Conservation (phyloP, 2,113 vertebrate genomes). For the Thymallus thymallus region DNA sequence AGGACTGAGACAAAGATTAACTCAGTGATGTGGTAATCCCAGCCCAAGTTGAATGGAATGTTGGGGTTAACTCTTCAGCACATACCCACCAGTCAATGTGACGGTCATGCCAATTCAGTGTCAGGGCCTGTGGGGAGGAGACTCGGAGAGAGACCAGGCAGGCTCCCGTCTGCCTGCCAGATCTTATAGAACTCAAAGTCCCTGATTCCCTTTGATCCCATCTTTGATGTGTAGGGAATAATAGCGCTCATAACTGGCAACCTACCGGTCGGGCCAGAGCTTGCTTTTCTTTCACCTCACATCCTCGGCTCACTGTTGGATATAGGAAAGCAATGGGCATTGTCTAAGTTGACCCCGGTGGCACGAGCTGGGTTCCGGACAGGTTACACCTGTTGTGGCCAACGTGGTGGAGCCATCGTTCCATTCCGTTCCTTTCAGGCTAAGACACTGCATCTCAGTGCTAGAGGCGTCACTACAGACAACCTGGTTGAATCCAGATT, state of each 20-base stretch:
- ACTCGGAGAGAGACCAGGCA: not conserved
- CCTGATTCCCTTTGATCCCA: conserved; percentile 55
- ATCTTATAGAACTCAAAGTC: conserved; percentile 18
- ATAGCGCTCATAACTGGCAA: conserved; percentile 28
- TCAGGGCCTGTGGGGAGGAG: not conserved
- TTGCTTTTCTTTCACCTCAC: conserved; percentile 31
- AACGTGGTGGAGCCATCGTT: conserved; percentile 11
- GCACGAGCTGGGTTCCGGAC: conserved; percentile 6
- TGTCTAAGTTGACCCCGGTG: conserved; percentile 30
- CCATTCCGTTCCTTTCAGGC: no score
- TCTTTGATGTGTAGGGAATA: conserved; percentile 45
- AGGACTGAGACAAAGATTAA: not conserved
- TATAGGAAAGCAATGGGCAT: conserved; percentile 16
- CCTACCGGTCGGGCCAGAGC: conserved; percentile 14
- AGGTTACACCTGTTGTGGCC: conserved; percentile 49
- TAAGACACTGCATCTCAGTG: no score
- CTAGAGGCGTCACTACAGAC: no score
- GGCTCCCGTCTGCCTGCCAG: conserved; percentile 23
- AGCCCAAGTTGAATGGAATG: not conserved
- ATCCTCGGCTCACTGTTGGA: conserved; percentile 13
- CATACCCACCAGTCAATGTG: not conserved
- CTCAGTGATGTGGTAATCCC: not conserved
- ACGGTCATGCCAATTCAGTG: conserved; percentile 2
- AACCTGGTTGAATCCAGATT: no score
- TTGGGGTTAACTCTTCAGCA: not conserved